These are phyloP conservation scores for Gambusia yucatana DNA, from an alignment of 2,797 vertebrate species.

Conservation along the genomic window DNA sequence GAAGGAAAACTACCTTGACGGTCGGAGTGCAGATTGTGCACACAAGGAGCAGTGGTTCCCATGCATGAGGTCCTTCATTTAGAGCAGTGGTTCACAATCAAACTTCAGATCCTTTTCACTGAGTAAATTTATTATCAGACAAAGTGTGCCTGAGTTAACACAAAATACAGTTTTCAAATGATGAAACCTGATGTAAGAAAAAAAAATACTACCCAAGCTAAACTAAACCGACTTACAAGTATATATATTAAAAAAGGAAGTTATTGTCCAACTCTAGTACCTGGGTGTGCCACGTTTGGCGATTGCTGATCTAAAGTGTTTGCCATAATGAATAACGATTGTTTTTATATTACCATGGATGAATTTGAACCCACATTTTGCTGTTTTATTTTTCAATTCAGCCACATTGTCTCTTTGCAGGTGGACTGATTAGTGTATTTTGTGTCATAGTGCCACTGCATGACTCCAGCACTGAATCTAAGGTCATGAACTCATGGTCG, in stretches of 20 bases:
- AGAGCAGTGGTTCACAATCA: background rate
- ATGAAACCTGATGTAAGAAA: background rate
- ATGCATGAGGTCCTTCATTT: conserved; percentile 1
- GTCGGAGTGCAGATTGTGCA: conserved; percentile 28
- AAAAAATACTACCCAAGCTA: background rate
- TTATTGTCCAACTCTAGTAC: too few species aligned
- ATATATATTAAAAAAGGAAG: too few species aligned
- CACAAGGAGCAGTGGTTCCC: conserved; percentile 44
- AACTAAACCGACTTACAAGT: background rate
- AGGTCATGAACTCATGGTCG: background rate
- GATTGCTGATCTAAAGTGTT: background rate
- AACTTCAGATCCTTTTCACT: background rate
- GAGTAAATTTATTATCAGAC: background rate
- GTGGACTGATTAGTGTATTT: background rate
- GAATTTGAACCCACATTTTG: background rate
- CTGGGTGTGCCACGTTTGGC: too few species aligned
- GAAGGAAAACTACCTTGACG: conserved; percentile 76
- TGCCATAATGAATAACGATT: background rate
- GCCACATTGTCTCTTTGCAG: background rate
- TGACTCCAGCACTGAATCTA: background rate
- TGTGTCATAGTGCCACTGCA: background rate
- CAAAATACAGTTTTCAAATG: background rate
- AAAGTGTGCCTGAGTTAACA: background rate
- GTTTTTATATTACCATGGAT: background rate
- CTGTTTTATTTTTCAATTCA: background rate